Conservation (phyloP, 2,888 invertebrate genomes). For the Dasysyrphus tricinctus region DNA sequence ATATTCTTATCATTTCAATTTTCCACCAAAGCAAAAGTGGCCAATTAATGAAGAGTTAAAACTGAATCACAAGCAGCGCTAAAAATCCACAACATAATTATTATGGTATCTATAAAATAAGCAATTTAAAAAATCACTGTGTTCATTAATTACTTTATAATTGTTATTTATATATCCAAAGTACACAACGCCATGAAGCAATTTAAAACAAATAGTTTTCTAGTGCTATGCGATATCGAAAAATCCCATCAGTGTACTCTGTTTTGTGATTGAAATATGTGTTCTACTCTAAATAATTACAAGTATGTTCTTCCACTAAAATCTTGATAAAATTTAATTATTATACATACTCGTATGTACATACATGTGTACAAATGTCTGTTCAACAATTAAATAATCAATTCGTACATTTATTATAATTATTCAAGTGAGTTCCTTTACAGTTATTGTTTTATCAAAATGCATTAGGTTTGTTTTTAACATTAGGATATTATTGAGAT, state of each 20-base stretch:
- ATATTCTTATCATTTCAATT: too few species aligned
- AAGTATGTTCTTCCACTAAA: neutral
- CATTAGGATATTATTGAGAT: neutral
- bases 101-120: neutral
- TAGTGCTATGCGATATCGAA: neutral
- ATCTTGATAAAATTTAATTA: slow-evolving; percentile 16
- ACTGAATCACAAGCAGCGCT: neutral
- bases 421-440: neutral
- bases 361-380: neutral
- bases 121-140: neutral
- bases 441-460: neutral
- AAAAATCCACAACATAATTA: neutral
- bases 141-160: neutral
- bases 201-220: slow-evolving; percentile 1
- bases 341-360: neutral
- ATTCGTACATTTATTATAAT: neutral
- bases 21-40: too few species aligned
- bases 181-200: neutral
- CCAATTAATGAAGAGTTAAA: neutral
- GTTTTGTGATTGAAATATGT: neutral
- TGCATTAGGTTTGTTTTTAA: neutral
- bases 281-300: slow-evolving; percentile 8
- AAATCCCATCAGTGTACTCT: neutral
- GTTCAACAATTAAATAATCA: slow-evolving; percentile 9
- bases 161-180: slow-evolving; percentile 11